Evolutionary conservation across 2,113 vertebrate genomes (phyloP), one percentile per base, ranked within the genome.

Genomic region (Pseudonaja textilis): DNA sequence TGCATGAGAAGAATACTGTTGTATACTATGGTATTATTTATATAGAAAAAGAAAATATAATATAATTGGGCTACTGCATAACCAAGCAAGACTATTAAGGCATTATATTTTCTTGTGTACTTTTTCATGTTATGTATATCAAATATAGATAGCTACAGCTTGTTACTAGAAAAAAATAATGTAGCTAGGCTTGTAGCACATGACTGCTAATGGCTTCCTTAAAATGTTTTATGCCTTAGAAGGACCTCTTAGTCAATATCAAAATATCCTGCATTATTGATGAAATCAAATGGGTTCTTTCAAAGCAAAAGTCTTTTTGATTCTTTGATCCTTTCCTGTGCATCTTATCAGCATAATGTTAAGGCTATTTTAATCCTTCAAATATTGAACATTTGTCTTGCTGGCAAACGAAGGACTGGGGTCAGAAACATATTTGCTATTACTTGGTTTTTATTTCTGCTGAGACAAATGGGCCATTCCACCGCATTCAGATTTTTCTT

Each of bases 251-350:
- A 91, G 69, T 93, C 89, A 0, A 88, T 47, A 1, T 69, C 64
- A 94, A 96, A 92, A 88, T 45, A 86, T 56, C 22, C 87, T 42
- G 14, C 0, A 54, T 94, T 95, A 95, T 94, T 93, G 74, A 96
- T 7, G 3, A 91, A 93, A 91, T 42, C 86, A 5, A 16, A 91
- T 93, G 22, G 86, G 7, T 56, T 9, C 9, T 18, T 64, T 59
- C 47, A 89, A 91, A 56, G 42, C 26, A 93, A 89, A 81, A 93
- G 93, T 87, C 3, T 91, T 85, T 88, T 91, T 12, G 50, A 90
- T 92, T 94, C 39, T 74, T 92, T n/a, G 74, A 26, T 86, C 92
- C 42, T 88, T 88, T 91, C 50, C 85, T 93, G 39, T 64, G 91
- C 3, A 88, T 0, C 0, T 45, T 0, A 86, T 87, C 64, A 93